These are phyloP conservation scores for Ploceus nigricollis DNA, from an alignment of 2,113 vertebrate species.

Conservation along the genomic window DNA sequence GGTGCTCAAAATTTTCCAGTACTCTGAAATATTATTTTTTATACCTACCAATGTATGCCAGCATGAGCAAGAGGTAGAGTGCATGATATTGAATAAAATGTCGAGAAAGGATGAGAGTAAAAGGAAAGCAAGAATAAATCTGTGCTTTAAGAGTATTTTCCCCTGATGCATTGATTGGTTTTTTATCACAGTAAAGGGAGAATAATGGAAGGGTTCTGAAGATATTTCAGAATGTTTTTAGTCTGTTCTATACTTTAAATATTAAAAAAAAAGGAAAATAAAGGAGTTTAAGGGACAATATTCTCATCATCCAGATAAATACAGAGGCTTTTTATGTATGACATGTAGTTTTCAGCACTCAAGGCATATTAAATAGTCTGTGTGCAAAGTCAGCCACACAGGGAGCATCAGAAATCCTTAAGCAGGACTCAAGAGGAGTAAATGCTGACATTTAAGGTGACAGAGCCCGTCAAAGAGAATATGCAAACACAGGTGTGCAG, in stretches of 20 bases:
- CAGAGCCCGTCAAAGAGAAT: conserved; percentile 31
- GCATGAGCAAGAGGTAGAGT: not conserved
- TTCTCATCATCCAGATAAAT: not conserved
- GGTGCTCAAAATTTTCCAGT: not conserved
- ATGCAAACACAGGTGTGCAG: conserved; percentile 50
- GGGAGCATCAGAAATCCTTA: not conserved
- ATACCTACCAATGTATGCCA: not conserved
- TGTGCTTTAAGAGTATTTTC: not conserved
- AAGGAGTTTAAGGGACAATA: not conserved
- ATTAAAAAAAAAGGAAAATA: not conserved
- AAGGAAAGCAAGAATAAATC: not conserved
- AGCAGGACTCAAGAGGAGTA: not conserved
- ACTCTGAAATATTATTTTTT: not conserved
- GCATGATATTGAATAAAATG: not conserved
- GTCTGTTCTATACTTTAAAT: not conserved
- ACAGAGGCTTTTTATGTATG: not conserved
- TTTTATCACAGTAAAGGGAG: not conserved
- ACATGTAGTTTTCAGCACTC: not conserved
- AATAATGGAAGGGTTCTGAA: not conserved
- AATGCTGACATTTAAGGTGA: conserved; percentile 47
- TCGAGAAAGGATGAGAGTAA: not conserved
- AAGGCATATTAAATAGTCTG: conserved; percentile 3
- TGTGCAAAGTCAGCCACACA: not conserved
- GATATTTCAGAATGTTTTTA: not conserved
- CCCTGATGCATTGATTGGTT: not conserved